phyloP scores from a whole-genome alignment of 2,113 vertebrate genomes.

The Oryzias curvinotus region DNA sequence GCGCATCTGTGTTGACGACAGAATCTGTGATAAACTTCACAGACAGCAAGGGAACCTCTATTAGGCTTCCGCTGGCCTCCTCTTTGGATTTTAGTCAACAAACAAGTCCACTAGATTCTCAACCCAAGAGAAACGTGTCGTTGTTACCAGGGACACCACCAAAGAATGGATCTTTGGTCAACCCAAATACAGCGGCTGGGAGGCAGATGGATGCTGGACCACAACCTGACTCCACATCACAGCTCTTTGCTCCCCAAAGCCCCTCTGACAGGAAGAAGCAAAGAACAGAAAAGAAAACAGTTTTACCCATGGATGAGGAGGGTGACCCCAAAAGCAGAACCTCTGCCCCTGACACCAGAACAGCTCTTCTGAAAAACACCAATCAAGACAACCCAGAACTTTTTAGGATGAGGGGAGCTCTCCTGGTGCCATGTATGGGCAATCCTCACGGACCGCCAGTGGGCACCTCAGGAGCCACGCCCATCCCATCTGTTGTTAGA shows the following conservation, averaged over 20 bases:
- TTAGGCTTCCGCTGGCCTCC: conserved; percentile 20
- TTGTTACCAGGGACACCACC: conserved; percentile 48
- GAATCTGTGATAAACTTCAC: conserved; percentile 9
- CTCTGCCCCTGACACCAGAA: conserved; percentile 7
- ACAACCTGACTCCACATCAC: conserved; percentile 10
- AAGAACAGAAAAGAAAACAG: conserved; percentile 75
- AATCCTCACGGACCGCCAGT: conserved; percentile 43
- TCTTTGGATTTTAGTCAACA: conserved; percentile 31
- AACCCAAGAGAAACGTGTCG: conserved; percentile 50
- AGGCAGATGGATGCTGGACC: conserved; percentile 24
- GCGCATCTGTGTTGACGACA: conserved; percentile 1
- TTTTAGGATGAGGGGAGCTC: conserved; percentile 35
- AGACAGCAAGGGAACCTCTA: conserved; percentile 18
- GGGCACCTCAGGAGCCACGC: conserved; percentile 23
- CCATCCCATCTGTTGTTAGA: conserved; percentile 40
- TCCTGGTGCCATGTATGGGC: conserved; percentile 43
- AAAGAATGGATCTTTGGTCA: conserved; percentile 20
- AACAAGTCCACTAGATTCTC: conserved; percentile 18
- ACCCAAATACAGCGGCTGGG: conserved; percentile 18
- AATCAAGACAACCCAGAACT: conserved; percentile 37
- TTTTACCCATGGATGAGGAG: conserved; percentile 24
- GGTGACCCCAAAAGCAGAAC: conserved; percentile 29
- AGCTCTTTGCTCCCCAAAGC: conserved; percentile 49
- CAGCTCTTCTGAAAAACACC: conserved; percentile 20
- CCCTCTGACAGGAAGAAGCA: conserved; percentile 89